Conservation (phyloP, 2,888 invertebrate genomes). For the Lepidochitona cinerea region DNA sequence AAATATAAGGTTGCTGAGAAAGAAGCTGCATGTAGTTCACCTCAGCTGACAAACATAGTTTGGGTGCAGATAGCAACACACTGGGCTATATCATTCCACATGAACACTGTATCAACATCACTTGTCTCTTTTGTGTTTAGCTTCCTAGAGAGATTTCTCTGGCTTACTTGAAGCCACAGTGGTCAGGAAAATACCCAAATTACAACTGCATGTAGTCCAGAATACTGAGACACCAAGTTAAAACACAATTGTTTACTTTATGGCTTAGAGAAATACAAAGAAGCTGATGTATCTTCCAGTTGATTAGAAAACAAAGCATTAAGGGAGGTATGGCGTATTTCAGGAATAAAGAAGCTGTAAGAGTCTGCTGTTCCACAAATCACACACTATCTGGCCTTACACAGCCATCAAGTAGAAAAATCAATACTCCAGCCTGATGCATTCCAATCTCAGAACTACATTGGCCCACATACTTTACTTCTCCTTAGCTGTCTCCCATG, state of each 20-base stretch:
- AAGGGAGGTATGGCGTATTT: not conserved
- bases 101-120: slow-evolving; percentile 8
- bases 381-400: not conserved
- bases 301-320: not conserved
- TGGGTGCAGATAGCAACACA: not conserved
- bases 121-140: slow-evolving; percentile 8
- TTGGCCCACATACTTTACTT: slow-evolving; percentile 1
- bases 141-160: not conserved
- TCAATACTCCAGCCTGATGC: not conserved
- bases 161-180: not conserved
- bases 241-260: too few species aligned
- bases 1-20: not conserved
- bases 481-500: not conserved
- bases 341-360: not conserved
- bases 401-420: not conserved
- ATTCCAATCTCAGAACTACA: slow-evolving; percentile 6
- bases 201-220: not conserved
- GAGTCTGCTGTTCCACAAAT: not conserved
- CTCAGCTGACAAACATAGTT: slow-evolving; percentile 6
- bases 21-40: not conserved
- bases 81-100: not conserved
- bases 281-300: too few species aligned
- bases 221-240: too few species aligned
- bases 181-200: not conserved
- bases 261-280: too few species aligned